Evolutionary conservation across 2,797 vertebrate genomes (phyloP), one percentile per base, ranked within the genome.

Genomic region (Lagorchestes hirsutus): DNA sequence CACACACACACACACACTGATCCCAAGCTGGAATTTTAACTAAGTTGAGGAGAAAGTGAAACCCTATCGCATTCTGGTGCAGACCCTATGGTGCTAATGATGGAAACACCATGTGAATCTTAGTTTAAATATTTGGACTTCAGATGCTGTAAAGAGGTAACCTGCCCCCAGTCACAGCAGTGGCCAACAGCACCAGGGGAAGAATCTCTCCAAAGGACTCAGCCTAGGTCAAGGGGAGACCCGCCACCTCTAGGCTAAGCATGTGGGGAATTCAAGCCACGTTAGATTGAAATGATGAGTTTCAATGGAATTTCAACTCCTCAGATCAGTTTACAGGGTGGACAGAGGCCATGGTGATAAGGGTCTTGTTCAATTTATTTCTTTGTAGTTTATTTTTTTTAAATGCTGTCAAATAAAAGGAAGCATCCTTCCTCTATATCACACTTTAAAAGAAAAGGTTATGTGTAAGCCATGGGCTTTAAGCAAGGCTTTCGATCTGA

Each of bases 381-480:
- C 74, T 96, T 96, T 95, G 55, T 96, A 97, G 0, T 95, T 90
- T 93, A 9, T 40, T 62, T 67, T 96, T 54, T 52, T 91, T 94
- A 40, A 29, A 54, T 87, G 62, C 90, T 98, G 96, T 93, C 95
- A 96, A 98, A 98, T 54, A 95, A 96, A 96, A 93, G 92, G 97
- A 97, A 93, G 92, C 40, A 50, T 96, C 93, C 97, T 97, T 94
- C 82, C n/a, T 10, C 0, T 12, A 0, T 96, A 97, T 97, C 95
- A 96, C 50, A 97, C 98, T 97, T 29, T 93, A 74, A 96, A 96
- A 96, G 96, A 92, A 98, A 98, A 97, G 98, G 98, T 98, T 97
- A 98, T 98, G 98, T 98, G 97, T 98, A 98, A 98, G 98, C 97
- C 96, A 96, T 97, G 97, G 95, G 96, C 97, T 97, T 58, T 87